A percentile compares a stretch with the other conserved stretches of the same genome.
Evolutionary conservation across 2,888 invertebrate species (phyloP).

Genomic region (Spisula solida): DNA sequence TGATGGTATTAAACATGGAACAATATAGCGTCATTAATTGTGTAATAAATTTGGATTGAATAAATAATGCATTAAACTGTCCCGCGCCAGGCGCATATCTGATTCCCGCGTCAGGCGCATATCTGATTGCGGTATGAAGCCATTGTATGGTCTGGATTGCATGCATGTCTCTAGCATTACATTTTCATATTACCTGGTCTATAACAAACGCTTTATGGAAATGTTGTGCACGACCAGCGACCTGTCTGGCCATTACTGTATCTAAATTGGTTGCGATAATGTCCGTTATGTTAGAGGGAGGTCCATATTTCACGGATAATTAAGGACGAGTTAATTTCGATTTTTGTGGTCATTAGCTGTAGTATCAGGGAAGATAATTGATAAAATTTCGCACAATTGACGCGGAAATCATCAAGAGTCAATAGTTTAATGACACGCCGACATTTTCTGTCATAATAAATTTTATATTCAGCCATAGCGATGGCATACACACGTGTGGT

Average conservation of each 20-base stretch:
- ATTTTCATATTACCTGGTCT: background rate
- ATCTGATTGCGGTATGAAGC: too few species aligned
- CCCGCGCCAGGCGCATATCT: too few species aligned
- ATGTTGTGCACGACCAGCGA: background rate
- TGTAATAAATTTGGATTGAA: too few species aligned
- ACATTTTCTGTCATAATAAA: constrained; percentile 37
- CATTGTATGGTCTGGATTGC: too few species aligned
- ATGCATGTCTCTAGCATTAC: too few species aligned
- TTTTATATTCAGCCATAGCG: background rate
- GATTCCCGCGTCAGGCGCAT: too few species aligned
- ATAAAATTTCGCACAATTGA: constrained; percentile 1
- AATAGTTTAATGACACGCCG: constrained; percentile 31
- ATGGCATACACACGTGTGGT: constrained; percentile 1
- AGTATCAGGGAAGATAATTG: background rate
- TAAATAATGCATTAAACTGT: too few species aligned
- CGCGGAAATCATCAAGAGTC: background rate
- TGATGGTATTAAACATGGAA: too few species aligned
- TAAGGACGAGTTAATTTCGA: constrained; percentile 45
- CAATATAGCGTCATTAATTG: too few species aligned
- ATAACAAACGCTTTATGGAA: background rate
- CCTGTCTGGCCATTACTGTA: constrained; percentile 11
- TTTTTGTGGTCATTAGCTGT: constrained; percentile 4
- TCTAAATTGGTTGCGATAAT: constrained; percentile 30
- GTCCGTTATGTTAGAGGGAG: constrained; percentile 38
- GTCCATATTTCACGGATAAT: constrained; percentile 56